Evolutionary conservation across 1,140 invertebrate genomes (phyloP).

Genomic region (Cydia amplana): DNA sequence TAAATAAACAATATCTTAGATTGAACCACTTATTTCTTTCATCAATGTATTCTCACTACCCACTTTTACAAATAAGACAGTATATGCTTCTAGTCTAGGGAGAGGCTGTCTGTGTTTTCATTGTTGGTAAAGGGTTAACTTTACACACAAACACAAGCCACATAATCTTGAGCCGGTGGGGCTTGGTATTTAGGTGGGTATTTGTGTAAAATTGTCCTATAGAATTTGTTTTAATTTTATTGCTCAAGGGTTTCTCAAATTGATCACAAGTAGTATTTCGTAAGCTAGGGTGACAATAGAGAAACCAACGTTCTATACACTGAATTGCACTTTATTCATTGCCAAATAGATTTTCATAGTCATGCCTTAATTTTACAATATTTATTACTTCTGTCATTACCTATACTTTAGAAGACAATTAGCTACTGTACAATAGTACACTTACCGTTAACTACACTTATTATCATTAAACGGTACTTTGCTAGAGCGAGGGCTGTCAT

Average conservation of each 20-base stretch:
- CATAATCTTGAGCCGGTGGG: no score
- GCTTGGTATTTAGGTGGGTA: no score
- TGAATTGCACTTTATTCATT: conserved; percentile 52
- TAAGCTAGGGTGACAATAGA: background rate
- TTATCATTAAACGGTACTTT: conserved; percentile 49
- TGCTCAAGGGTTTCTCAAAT: no score
- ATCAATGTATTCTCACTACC: background rate
- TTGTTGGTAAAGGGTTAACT: no score
- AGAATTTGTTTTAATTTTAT: no score
- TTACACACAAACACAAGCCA: no score
- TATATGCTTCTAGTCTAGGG: no score
- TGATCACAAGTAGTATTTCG: no score
- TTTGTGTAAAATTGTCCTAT: no score
- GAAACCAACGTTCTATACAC: conserved; percentile 11
- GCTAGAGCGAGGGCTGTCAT: conserved; percentile 56
- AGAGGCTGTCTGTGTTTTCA: no score
- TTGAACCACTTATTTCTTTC: background rate
- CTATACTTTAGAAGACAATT: conserved; percentile 30
- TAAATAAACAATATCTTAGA: conserved; percentile 37
- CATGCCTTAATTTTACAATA: conserved; percentile 7
- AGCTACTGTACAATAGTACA: conserved; percentile 32
- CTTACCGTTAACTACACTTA: conserved; percentile 17
- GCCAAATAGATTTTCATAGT: conserved; percentile 35
- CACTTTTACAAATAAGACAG: background rate
- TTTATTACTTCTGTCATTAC: background rate